Evolutionary conservation across 2,888 invertebrate species (phyloP), one percentile per base, ranked within the genome.

Genomic region (Margaritifera margaritifera): DNA sequence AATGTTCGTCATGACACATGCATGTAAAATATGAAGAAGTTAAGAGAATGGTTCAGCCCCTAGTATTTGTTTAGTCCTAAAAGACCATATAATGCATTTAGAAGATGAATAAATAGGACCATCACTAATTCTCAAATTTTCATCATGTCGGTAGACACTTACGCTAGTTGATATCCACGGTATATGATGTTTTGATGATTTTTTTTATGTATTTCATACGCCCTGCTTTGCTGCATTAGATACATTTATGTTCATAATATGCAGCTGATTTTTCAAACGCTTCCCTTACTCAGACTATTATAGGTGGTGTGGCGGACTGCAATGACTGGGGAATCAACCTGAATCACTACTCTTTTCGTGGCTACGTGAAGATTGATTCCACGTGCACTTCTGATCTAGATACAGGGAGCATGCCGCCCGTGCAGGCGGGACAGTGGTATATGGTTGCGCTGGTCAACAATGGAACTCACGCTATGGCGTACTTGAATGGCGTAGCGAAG

Each of bases 251-350:
- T 59, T 59, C 1, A 24, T 8, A 18, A 52, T 53, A 6, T 27
- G 5, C 11, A 19, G 55, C 24, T 51, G 25, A 31, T 31, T 51
- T 24, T 65, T 58, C 42, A 2, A 42, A 2, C 15, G 19, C 4
- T 25, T 67, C 24, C 6, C 22, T 67, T 15, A 24, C 27, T 51
- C 62, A 84, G 84, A 80, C 81, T 8, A 69, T 84, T 53, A 71
- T 78, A 25, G 84, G 84, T 6, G 82, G 81, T 1, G 81, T 75
- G 5, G 64, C 66, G 0, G 68, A 68, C 8, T 84, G 84, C 65
- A 73, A 77, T 25, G 81, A 82, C 64, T 83, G 82, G 62, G 84
- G 84, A 15, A 71, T 84, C 63, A 77, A 78, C 64, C 71, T 78
- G 53, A 77, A 77, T 52, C 82, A 82, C 56, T 76, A 77, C 55